phyloP scores from a whole-genome alignment of 2,888 invertebrate species.

The Cryptus armator region DNA sequence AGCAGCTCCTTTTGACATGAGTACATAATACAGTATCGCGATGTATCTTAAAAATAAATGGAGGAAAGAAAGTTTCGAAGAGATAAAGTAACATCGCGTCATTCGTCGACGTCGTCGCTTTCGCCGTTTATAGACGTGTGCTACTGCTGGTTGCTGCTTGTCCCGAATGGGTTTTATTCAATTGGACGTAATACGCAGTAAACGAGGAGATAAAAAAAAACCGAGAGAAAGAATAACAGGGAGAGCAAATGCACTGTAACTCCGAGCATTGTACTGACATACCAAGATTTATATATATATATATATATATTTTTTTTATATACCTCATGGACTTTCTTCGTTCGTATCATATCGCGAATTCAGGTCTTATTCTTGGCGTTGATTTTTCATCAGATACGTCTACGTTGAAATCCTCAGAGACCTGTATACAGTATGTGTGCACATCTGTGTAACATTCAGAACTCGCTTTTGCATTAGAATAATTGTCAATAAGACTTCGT shows the following conservation, averaged over 20 bases:
- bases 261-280: background rate
- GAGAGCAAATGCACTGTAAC: background rate
- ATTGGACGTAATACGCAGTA: conserved; percentile 73
- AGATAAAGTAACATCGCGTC: conserved; percentile 40
- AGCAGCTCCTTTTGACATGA: background rate
- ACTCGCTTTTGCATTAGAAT: conserved; percentile 1
- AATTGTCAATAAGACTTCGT: conserved; percentile 2
- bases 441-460: background rate
- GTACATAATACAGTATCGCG: conserved; percentile 7
- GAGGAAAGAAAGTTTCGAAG: conserved; percentile 49
- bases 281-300: conserved; percentile 29
- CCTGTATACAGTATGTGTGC: conserved; percentile 63
- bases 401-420: conserved; percentile 67
- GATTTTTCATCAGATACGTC: conserved; percentile 62
- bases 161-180: conserved; percentile 67
- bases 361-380: conserved; percentile 69
- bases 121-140: conserved; percentile 60
- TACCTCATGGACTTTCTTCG: background rate
- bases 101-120: conserved; percentile 58
- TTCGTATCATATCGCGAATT: conserved; percentile 9
- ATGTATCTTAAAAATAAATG: conserved; percentile 32
- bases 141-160: conserved; percentile 30
- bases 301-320: background rate
- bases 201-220: conserved; percentile 54
- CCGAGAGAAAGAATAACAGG: conserved; percentile 34